Percentiles rank a stretch among this genome's conserved stretches.
Evolutionary conservation across 2,113 vertebrate species (phyloP).

Genomic region (Siniperca chuatsi): DNA sequence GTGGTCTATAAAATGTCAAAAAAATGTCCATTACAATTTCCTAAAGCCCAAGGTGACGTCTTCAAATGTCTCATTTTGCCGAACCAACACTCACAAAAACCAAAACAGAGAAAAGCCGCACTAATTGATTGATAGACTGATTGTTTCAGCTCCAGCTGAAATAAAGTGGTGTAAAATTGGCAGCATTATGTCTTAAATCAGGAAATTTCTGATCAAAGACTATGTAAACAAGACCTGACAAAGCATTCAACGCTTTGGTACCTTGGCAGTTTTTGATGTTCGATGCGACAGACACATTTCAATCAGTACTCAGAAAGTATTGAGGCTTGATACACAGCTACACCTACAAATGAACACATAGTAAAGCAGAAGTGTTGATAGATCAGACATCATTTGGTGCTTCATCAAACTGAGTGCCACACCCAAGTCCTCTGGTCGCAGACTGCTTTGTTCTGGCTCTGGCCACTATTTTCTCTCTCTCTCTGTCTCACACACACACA

Average conservation of each 20-base stretch:
- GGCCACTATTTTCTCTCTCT: conserved; percentile 44
- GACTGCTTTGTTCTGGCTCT: conserved; percentile 75
- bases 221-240: background rate
- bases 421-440: conserved; percentile 70
- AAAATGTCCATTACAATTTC: background rate
- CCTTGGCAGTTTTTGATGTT: background rate
- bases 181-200: background rate
- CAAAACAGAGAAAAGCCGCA: background rate
- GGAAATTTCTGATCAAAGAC: background rate
- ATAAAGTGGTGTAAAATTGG: too few species aligned
- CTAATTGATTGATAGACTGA: too few species aligned
- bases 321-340: background rate
- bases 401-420: conserved; percentile 59
- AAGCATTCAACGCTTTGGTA: background rate
- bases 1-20: background rate
- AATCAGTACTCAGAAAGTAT: background rate
- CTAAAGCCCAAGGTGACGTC: background rate
- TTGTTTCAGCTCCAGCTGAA: too few species aligned
- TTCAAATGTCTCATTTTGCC: background rate
- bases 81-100: background rate
- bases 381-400: conserved; percentile 44
- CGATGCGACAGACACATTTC: background rate
- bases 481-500: background rate
- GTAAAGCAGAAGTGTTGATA: background rate
- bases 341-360: background rate